These are phyloP conservation scores for Cassiopea xamachana DNA, from an alignment of 30 jellyfish, hydroid and myxozoan genomes.

Conservation along the genomic window DNA sequence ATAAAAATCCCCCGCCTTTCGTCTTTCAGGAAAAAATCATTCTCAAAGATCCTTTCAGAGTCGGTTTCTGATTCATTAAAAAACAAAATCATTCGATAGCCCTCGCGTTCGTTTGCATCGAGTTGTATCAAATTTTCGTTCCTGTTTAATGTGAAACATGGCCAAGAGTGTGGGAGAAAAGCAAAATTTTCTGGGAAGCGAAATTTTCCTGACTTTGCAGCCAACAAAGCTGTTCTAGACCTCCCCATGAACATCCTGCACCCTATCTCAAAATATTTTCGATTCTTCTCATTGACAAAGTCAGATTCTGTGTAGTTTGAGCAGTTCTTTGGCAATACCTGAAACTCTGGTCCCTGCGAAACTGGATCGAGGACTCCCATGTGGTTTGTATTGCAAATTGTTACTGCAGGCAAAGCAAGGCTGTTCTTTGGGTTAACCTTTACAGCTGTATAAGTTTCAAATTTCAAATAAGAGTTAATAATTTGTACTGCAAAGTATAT, in stretches of 20 bases:
- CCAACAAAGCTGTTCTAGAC: not conserved
- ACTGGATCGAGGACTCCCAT: not conserved
- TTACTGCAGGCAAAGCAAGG: conserved; percentile 1
- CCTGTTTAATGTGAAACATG: conserved; percentile 32
- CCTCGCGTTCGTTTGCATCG: conserved; percentile 1
- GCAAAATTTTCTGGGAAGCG: conserved; percentile 5
- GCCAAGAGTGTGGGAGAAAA: conserved; percentile 10
- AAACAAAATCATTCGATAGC: not conserved
- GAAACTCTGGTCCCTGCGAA: not conserved
- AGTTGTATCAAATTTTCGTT: not conserved
- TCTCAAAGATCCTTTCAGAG: not conserved
- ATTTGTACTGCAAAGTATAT: not conserved
- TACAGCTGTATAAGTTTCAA: not conserved
- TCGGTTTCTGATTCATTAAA: conserved; percentile 3
- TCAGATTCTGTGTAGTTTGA: not conserved
- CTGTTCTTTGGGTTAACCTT: not conserved
- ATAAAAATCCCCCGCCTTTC: conserved; percentile 12
- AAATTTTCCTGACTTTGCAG: not conserved
- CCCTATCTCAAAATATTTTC: conserved; percentile 4
- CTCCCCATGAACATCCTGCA: conserved; percentile 3
- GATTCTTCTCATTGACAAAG: conserved; percentile 3
- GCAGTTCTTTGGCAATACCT: not conserved
- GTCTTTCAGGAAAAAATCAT: not conserved
- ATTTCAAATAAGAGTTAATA: not conserved
- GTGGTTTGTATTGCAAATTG: conserved; percentile 19